phyloP scores from a whole-genome alignment of 1,140 invertebrate genomes.

The Asobara japonica region DNA sequence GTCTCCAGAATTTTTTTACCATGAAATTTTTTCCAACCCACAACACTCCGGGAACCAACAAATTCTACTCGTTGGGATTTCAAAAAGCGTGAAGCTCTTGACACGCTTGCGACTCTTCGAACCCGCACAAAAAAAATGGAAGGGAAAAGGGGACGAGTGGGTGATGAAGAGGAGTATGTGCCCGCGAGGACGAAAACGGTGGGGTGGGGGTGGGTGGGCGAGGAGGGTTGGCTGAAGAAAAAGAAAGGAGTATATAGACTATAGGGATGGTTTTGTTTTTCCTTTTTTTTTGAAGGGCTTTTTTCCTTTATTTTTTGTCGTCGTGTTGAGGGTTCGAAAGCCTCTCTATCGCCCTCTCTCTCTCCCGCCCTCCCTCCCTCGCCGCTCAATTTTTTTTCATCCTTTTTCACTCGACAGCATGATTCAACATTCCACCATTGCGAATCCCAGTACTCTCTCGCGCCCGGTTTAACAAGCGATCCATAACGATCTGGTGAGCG shows the following conservation, averaged over 20 bases:
- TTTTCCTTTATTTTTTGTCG: conserved; percentile 12
- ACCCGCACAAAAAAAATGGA: conserved; percentile 18
- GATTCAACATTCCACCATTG: conserved; percentile 30
- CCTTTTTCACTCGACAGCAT: conserved; percentile 9
- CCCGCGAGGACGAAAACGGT: conserved; percentile 6
- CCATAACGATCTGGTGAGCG: conserved; percentile 50
- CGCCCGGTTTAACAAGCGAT: conserved; percentile 49
- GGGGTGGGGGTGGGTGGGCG: too few relatives aligned
- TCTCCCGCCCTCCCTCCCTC: not conserved
- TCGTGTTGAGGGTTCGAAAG: conserved; percentile 13
- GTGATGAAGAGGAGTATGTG: not conserved
- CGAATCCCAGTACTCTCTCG: conserved; percentile 23
- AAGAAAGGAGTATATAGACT: not conserved
- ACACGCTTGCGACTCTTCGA: conserved; percentile 33
- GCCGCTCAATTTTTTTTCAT: too few relatives aligned
- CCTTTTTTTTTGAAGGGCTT: not conserved
- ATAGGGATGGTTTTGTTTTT: not conserved
- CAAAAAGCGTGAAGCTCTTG: conserved; percentile 32
- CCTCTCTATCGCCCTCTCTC: not conserved
- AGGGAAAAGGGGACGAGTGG: conserved; percentile 1
- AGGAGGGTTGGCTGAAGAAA: not conserved
- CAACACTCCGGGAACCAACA: not conserved
- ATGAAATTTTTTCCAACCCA: too few relatives aligned
- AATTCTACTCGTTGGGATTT: conserved; percentile 25
- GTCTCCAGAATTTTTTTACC: too few relatives aligned